These are phyloP conservation scores for Silurus meridionalis DNA, from an alignment of 2,113 vertebrate species.

Conservation along the genomic window DNA sequence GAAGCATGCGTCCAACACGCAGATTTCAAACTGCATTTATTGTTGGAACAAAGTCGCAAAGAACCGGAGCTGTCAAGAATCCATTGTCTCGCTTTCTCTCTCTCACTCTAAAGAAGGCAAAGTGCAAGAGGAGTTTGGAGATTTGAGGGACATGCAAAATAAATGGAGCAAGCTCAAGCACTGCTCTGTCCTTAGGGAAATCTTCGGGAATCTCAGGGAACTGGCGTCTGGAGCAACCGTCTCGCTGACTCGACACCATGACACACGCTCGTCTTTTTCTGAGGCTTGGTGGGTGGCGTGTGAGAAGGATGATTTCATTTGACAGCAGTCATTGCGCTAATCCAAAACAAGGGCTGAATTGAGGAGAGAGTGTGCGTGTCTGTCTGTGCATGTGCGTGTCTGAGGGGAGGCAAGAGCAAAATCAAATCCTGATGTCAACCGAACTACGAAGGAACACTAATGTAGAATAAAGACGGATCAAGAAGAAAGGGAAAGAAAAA, in stretches of 20 bases:
- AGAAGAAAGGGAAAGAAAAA: conserved; percentile 45
- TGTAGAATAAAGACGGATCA: conserved; percentile 47
- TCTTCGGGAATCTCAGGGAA: not conserved
- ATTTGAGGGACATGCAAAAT: conserved; percentile 57
- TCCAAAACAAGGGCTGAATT: conserved; percentile 82
- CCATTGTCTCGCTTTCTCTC: conserved; percentile 5
- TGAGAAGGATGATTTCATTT: conserved; percentile 73
- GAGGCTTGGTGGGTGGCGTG: conserved; percentile 73
- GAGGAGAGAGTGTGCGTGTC: conserved; percentile 58
- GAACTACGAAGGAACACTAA: conserved; percentile 46
- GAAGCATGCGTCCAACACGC: conserved; percentile 37
- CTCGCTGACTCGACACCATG: conserved; percentile 55
- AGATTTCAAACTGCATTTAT: conserved; percentile 23
- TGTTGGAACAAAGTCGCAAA: conserved; percentile 4
- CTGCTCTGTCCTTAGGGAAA: not conserved
- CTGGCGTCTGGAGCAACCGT: conserved; percentile 42
- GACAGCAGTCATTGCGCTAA: conserved; percentile 80
- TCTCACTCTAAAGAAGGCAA: conserved; percentile 23
- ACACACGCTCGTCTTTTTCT: conserved; percentile 70
- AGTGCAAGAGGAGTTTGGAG: conserved; percentile 46
- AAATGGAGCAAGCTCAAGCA: conserved; percentile 54
- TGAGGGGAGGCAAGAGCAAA: conserved; percentile 58
- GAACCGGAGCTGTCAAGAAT: conserved; percentile 65
- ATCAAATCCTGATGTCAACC: conserved; percentile 69
- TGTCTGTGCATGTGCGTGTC: conserved; percentile 41